Evolutionary conservation across 2,797 vertebrate genomes (phyloP).

Genomic region (Austrolebias charrua): DNA sequence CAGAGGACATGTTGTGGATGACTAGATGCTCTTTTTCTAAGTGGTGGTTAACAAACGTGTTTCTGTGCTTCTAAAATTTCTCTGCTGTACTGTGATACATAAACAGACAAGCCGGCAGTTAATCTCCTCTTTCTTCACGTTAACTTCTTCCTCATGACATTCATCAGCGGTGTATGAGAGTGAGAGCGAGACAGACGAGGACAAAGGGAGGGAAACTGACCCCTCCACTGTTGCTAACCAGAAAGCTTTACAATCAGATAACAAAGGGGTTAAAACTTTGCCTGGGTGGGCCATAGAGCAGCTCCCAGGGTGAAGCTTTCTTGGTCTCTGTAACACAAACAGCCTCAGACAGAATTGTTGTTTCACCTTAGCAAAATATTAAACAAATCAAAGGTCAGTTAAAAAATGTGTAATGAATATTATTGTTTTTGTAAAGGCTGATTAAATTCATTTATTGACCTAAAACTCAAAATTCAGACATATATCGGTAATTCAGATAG

Average conservation of each 20-base stretch:
- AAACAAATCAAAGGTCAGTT: background rate
- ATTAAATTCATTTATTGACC: background rate
- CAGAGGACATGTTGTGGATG: no score
- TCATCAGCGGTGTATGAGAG: conserved; percentile 49
- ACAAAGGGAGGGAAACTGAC: conserved; percentile 54
- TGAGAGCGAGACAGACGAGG: conserved; percentile 33
- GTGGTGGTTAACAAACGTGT: background rate
- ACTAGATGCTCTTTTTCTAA: background rate
- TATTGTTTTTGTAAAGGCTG: background rate
- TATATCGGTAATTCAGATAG: background rate
- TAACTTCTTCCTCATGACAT: conserved; percentile 38
- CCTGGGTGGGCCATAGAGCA: conserved; percentile 74
- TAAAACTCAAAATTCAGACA: background rate
- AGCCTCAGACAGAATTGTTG: background rate
- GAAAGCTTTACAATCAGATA: conserved; percentile 78
- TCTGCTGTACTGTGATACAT: background rate
- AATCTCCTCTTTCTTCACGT: conserved; percentile 37
- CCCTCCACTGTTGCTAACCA: conserved; percentile 75
- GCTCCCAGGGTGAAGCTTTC: conserved; percentile 33
- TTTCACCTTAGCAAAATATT: background rate
- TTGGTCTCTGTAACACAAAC: conserved; percentile 6
- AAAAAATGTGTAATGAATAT: background rate
- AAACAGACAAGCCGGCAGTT: conserved; percentile 12
- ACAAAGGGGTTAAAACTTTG: conserved; percentile 79
- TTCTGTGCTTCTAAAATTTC: background rate